Percentiles rank a stretch among this genome's conserved stretches.
Conservation (phyloP, 2,113 vertebrate genomes). For the Motacilla alba region DNA sequence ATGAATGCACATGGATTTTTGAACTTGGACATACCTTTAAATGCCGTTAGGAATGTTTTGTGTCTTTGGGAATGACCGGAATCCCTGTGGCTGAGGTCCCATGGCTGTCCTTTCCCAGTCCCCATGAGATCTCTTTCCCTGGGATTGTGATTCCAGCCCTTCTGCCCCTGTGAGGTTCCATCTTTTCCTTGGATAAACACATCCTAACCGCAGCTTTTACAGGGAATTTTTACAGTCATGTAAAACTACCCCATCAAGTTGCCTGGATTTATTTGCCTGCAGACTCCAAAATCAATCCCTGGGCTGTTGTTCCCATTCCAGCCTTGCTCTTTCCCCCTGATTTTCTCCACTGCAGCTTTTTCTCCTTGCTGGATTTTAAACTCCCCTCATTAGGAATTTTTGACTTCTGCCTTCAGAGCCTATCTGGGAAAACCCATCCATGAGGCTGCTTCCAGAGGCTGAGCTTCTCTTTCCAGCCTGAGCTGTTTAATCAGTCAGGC, state of each 20-base stretch:
- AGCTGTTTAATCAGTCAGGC: not conserved
- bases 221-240: not conserved
- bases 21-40: not conserved
- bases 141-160: not conserved
- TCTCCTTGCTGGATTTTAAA: not conserved
- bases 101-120: not conserved
- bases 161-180: not conserved
- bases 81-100: not conserved
- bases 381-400: not conserved
- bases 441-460: not conserved
- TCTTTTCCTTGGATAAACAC: not conserved
- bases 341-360: not conserved
- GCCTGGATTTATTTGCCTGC: not conserved
- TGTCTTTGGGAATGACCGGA: not conserved
- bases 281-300: not conserved
- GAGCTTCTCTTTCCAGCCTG: not conserved
- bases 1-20: not conserved
- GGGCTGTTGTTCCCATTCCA: not conserved
- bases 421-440: not conserved
- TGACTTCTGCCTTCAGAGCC: not conserved
- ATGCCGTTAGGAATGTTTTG: not conserved
- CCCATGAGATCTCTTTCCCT: not conserved
- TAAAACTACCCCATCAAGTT: not conserved
- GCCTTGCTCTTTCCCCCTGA: not conserved
- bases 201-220: not conserved